Conservation (phyloP, 2,888 invertebrate species). For the Marasmarcha lunaedactyla region DNA sequence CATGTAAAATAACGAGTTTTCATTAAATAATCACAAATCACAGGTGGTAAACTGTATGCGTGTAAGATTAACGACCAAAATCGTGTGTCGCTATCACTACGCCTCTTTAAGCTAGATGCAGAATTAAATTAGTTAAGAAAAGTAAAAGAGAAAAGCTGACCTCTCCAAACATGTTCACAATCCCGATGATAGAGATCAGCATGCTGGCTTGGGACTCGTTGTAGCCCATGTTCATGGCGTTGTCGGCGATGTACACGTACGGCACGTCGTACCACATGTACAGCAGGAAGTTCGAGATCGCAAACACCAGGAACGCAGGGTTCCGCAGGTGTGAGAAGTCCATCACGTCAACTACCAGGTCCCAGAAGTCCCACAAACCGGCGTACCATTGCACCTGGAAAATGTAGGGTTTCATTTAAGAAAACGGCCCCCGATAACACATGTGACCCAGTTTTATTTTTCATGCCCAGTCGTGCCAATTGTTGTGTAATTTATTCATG, state of each 20-base stretch:
- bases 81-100: no score
- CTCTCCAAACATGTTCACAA: conserved; percentile 90
- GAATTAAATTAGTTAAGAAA: no score
- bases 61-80: no score
- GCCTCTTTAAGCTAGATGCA: no score
- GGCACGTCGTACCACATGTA: conserved; percentile 96
- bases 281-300: conserved; percentile 88
- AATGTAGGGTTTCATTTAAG: no score
- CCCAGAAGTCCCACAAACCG: conserved; percentile 82
- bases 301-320: conserved; percentile 80
- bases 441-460: no score
- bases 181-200: conserved; percentile 88
- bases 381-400: conserved; percentile 76
- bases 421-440: no score
- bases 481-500: no score
- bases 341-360: conserved; percentile 80
- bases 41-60: no score
- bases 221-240: conserved; percentile 79
- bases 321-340: conserved; percentile 86
- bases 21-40: no score
- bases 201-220: conserved; percentile 80
- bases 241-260: conserved; percentile 90
- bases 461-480: no score
- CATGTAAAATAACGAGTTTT: no score
- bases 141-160: conserved; percentile 51